phyloP scores from a whole-genome alignment of 2,797 vertebrate species.

The Carcharodon carcharias region DNA sequence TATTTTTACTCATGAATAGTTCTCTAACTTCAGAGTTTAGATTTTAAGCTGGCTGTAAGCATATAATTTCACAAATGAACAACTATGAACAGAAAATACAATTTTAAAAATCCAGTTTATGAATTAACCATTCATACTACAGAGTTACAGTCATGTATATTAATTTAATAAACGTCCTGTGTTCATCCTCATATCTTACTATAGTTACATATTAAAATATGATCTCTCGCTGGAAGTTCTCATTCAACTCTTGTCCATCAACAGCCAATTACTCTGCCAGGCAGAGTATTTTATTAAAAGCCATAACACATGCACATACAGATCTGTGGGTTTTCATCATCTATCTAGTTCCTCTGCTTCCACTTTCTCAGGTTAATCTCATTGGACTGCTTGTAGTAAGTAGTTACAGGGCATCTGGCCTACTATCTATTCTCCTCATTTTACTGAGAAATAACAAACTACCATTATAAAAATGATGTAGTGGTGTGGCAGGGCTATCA shows the following conservation, averaged over 20 bases:
- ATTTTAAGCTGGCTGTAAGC: background rate
- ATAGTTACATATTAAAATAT: background rate
- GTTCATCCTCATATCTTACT: background rate
- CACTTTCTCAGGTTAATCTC: slow-evolving; percentile 11
- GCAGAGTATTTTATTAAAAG: background rate
- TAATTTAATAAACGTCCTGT: background rate
- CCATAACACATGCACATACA: background rate
- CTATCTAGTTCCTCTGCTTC: background rate
- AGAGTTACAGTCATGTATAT: background rate
- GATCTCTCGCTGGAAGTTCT: slow-evolving; percentile 6
- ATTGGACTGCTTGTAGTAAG: background rate
- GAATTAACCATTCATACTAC: background rate
- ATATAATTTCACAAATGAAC: slow-evolving; percentile 12
- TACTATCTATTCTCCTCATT: background rate
- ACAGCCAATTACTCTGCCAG: background rate
- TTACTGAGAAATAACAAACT: background rate
- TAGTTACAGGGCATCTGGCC: background rate
- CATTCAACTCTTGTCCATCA: slow-evolving; percentile 2
- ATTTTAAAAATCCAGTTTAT: background rate
- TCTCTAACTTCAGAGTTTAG: background rate
- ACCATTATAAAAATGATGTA: background rate
- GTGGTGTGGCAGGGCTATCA: background rate
- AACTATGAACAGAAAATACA: background rate
- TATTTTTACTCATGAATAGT: slow-evolving; percentile 2
- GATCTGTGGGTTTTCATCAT: background rate